These are phyloP conservation scores for Parauchenoglanis ngamensis DNA, from an alignment of 2,797 vertebrate species.

Conservation along the genomic window DNA sequence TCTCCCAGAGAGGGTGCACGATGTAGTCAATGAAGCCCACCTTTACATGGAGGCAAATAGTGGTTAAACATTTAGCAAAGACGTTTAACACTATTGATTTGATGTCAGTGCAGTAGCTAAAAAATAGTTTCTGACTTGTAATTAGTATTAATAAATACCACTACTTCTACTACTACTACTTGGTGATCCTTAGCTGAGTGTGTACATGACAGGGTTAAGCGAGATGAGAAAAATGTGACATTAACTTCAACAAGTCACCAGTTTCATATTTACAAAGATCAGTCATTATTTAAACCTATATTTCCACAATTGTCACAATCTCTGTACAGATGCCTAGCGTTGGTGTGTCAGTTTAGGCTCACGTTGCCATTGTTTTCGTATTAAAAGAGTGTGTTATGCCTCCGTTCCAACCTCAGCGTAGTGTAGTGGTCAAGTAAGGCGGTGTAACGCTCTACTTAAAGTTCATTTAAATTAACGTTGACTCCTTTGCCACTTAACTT, in stretches of 20 bases:
- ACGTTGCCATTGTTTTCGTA: too few relatives aligned
- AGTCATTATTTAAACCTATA: not conserved
- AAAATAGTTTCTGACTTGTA: not conserved
- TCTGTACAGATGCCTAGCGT: not conserved
- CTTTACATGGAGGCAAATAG: constrained; percentile 61
- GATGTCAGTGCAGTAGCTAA: not conserved
- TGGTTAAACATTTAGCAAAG: constrained; percentile 12
- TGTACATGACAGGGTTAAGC: not conserved
- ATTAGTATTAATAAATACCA: not conserved
- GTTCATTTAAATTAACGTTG: too few relatives aligned
- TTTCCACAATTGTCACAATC: not conserved
- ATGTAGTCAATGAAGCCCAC: constrained; percentile 94
- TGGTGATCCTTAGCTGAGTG: not conserved
- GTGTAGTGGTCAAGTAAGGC: too few relatives aligned
- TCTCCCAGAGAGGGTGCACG: constrained; percentile 92
- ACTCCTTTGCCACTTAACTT: too few relatives aligned
- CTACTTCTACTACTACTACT: not conserved
- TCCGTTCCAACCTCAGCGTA: too few relatives aligned
- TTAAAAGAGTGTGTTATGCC: too few relatives aligned
- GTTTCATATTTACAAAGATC: not conserved
- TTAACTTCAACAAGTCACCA: not conserved
- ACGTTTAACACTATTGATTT: too few relatives aligned
- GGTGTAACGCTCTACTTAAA: too few relatives aligned
- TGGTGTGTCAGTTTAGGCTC: too few relatives aligned
- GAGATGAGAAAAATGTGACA: not conserved